Evolutionary conservation across 2,888 invertebrate species (phyloP), one percentile per base, ranked within the genome.

Genomic region (Clusia tigrina): DNA sequence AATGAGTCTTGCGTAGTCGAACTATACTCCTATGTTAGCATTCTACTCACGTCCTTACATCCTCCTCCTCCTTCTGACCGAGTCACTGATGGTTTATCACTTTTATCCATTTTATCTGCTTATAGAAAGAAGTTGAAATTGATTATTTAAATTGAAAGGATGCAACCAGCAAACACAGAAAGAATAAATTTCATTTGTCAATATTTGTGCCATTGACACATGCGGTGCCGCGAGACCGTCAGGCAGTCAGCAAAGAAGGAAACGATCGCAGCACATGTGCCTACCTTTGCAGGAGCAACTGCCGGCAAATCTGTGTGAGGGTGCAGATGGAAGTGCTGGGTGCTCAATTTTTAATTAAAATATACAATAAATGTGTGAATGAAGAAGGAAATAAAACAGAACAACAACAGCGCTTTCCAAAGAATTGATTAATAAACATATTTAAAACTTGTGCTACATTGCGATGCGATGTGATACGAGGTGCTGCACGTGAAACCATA

Each of bases 61-160:
- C n/a, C n/a, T n/a, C n/a, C 22, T 12, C 15, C 12, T 18, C 15
- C 26, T 25, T 10, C 12, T 25, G 54, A 25, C 9, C 54, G 2
- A 17, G 15, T 22, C 25, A 18, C 46, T 15, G 18, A 67, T n/a
- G 12, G 32, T 67, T 69, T 71, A 70, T 71, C 72, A 70, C 67
- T 72, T 69, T 70, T 71, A 70, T 71, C 54, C 56, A 67, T 70
- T 48, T 71, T 71, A 72, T 68, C 69, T 69, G 69, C 68, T 70
- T 70, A 69, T 64, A 53, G 26, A 48, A 58, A 42, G 23, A 57
- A 51, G 32, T 2, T 38, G 58, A 58, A 58, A 58, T 58, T 58
- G 58, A 58, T 53, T 58, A 52, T 38, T 37, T 26, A 59, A 32
- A 23, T n/a, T 48, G 48, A 48, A 48, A 20, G 48, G 15, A 48